Evolutionary conservation across 1,140 invertebrate genomes (phyloP).

Genomic region (Myzus persicae): DNA sequence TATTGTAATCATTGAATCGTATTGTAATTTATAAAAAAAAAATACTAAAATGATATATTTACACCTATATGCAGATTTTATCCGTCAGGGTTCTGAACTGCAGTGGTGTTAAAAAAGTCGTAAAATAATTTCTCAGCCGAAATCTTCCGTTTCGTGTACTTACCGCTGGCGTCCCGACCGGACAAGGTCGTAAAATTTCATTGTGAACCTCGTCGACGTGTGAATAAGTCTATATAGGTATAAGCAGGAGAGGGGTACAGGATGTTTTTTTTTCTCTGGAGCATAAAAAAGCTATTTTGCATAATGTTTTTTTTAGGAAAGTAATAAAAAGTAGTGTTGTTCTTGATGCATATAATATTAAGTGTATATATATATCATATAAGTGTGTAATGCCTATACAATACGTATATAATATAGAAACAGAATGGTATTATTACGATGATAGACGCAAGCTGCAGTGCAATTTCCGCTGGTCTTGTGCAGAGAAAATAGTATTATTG

Average conservation of each 20-base stretch:
- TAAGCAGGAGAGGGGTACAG: not conserved
- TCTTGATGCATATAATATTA: not conserved
- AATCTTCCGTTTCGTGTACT: not conserved
- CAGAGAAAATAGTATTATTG: not conserved
- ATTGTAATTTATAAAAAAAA: too few relatives aligned
- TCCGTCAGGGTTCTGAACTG: not conserved
- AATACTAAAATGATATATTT: too few relatives aligned
- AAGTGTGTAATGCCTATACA: too few relatives aligned
- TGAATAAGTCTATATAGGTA: conserved; percentile 8
- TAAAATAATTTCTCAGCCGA: conserved; percentile 26
- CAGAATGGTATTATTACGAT: not conserved
- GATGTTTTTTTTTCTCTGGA: conserved; percentile 21
- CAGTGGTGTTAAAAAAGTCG: conserved; percentile 11
- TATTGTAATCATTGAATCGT: not conserved
- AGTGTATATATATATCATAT: not conserved
- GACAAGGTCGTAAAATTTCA: conserved; percentile 49
- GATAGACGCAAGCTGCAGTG: not conserved
- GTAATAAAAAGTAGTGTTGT: conserved; percentile 40
- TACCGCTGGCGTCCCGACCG: not conserved
- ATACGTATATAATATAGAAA: too few relatives aligned
- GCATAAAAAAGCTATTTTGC: conserved; percentile 35
- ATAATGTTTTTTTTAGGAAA: conserved; percentile 46
- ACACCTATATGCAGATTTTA: not conserved
- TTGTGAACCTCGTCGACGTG: conserved; percentile 40
- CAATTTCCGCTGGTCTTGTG: not conserved